phyloP scores from a whole-genome alignment of 2,113 vertebrate genomes.

The Hiodon tergisus region DNA sequence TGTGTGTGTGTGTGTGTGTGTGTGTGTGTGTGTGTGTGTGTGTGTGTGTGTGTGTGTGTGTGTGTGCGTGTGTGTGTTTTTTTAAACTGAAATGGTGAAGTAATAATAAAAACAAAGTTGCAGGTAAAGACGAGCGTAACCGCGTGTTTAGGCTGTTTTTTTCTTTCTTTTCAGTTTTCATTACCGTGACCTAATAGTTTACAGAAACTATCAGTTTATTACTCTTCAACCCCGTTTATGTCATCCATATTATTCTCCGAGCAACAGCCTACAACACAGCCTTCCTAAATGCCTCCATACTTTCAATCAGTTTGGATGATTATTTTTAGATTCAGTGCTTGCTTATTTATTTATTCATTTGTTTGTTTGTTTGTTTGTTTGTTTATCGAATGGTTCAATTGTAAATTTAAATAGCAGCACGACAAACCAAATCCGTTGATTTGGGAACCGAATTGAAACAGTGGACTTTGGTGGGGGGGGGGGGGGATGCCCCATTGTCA shows the following conservation, averaged over 20 bases:
- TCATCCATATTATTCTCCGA: neutral
- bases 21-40: neutral
- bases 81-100: neutral
- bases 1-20: neutral
- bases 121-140: neutral
- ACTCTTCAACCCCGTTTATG: no score
- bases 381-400: no score
- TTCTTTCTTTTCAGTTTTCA: no score
- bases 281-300: neutral
- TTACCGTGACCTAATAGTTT: neutral
- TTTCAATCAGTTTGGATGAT: neutral
- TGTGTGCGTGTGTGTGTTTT: no score
- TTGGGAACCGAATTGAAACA: no score
- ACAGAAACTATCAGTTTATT: neutral
- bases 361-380: no score
- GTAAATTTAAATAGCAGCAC: no score
- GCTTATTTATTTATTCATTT: neutral
- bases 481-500: neutral
- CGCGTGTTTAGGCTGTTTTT: neutral
- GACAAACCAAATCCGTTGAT: no score
- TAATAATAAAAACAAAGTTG: neutral
- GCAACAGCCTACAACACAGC: neutral
- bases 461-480: neutral
- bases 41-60: no score
- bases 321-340: neutral